Evolutionary conservation across 2,888 invertebrate genomes (phyloP), one percentile per base, ranked within the genome.

Genomic region (Neria commutata): DNA sequence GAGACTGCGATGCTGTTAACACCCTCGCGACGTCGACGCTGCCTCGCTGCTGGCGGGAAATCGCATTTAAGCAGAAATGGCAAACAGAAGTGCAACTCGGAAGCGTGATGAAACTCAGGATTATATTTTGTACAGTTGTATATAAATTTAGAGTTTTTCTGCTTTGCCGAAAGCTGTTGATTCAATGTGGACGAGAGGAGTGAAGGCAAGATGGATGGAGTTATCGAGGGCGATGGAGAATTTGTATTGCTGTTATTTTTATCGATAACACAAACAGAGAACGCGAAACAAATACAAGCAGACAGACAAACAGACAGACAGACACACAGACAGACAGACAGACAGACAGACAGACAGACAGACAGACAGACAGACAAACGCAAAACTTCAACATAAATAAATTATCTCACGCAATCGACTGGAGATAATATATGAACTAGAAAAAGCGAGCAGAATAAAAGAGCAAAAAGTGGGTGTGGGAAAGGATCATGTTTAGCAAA

Each of bases 151-250:
- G 4, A 10, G 4, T 52, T 42, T 23, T n/a, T 52, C 16, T 26
- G 23, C 16, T 19, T 42, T 11, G 42, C 49, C 29, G 17, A 8
- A 26, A 52, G 52, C 42, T 52, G 52, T 52, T 52, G 40, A 52
- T 52, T 52, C 52, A 52, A 40, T 42, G 14, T 40, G 40, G 40
- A n/a, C n/a, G 8, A 21, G 42, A n/a, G n/a, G n/a, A n/a, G n/a
- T n/a, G n/a, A n/a, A n/a, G n/a, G n/a, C n/a, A n/a, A n/a, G n/a
- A n/a, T n/a, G n/a, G n/a, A n/a, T n/a, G n/a, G n/a, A n/a, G n/a
- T n/a, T n/a, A n/a, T n/a, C n/a, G n/a, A n/a, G n/a, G n/a, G n/a
- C n/a, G n/a, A n/a, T n/a, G n/a, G n/a, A n/a, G n/a, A n/a, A n/a
- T n/a, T n/a, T n/a, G n/a, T n/a, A n/a, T n/a, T n/a, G n/a, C n/a